Evolutionary conservation across 2,113 vertebrate genomes (phyloP).

Genomic region (Vidua chalybeata): DNA sequence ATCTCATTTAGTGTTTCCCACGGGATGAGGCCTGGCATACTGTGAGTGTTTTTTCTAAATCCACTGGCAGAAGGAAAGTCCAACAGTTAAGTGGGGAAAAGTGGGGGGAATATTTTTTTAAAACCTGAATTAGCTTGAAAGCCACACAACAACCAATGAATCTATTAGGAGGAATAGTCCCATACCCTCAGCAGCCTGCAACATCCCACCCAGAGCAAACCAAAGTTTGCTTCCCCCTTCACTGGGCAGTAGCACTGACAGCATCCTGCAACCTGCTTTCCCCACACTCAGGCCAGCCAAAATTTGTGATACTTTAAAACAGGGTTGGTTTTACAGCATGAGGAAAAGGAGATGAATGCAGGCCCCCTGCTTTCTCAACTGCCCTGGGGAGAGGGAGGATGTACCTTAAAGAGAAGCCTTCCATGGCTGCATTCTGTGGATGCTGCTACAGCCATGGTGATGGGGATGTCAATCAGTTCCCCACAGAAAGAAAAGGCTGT

Average conservation of each 20-base stretch:
- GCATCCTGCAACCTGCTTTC: background rate
- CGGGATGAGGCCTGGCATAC: background rate
- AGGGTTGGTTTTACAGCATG: background rate
- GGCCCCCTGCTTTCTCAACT: background rate
- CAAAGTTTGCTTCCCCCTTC: background rate
- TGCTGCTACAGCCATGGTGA: fast-evolving
- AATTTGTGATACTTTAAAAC: background rate
- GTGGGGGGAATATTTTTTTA: background rate
- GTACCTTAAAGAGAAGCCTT: background rate
- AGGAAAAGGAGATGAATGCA: background rate
- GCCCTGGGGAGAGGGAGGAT: background rate
- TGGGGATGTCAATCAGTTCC: background rate
- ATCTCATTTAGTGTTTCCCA: background rate
- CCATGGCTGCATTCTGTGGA: background rate
- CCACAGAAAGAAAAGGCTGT: background rate
- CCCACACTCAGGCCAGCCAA: background rate
- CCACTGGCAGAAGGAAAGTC: background rate
- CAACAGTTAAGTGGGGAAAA: background rate
- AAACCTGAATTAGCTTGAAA: background rate
- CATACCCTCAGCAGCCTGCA: background rate
- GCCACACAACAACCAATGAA: background rate
- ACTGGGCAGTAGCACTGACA: fast-evolving
- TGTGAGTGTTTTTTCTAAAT: background rate
- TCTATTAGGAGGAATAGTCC: background rate
- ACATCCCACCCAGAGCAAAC: background rate